These are phyloP conservation scores for Ammospiza nelsoni DNA, from an alignment of 2,113 vertebrate species.

Conservation along the genomic window DNA sequence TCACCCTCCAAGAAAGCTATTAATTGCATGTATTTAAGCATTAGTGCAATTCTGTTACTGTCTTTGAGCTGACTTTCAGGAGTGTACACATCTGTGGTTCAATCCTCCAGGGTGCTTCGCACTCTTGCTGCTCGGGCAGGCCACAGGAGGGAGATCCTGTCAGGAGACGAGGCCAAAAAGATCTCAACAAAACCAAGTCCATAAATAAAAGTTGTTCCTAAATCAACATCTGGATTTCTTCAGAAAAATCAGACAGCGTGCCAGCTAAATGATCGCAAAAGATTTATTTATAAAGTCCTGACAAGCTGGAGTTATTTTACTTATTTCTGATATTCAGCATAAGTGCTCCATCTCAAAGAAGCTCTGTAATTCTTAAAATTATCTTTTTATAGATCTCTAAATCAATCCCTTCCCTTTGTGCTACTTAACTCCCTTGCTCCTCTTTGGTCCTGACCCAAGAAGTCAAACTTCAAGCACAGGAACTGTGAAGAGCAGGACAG, in stretches of 20 bases:
- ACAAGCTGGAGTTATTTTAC: constrained; percentile 15
- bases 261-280: constrained; percentile 15
- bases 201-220: constrained; percentile 32
- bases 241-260: not conserved
- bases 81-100: not conserved
- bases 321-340: constrained; percentile 12
- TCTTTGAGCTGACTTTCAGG: not conserved
- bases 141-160: not conserved
- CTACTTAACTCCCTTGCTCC: not conserved
- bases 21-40: not conserved
- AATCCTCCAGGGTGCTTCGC: not conserved
- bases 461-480: not conserved
- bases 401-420: not conserved
- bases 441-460: not conserved
- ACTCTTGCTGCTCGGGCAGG: not conserved
- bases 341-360: not conserved
- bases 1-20: not conserved
- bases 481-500: not conserved
- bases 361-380: not conserved
- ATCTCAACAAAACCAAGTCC: constrained; percentile 13
- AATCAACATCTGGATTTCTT: constrained; percentile 50
- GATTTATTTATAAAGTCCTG: not conserved
- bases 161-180: not conserved
- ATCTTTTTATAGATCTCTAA: not conserved
- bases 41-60: not conserved